A percentile compares a stretch with the other conserved stretches of the same genome.
These are phyloP conservation scores for Bembecia ichneumoniformis DNA, from an alignment of 2,888 invertebrate genomes.

Conservation along the genomic window DNA sequence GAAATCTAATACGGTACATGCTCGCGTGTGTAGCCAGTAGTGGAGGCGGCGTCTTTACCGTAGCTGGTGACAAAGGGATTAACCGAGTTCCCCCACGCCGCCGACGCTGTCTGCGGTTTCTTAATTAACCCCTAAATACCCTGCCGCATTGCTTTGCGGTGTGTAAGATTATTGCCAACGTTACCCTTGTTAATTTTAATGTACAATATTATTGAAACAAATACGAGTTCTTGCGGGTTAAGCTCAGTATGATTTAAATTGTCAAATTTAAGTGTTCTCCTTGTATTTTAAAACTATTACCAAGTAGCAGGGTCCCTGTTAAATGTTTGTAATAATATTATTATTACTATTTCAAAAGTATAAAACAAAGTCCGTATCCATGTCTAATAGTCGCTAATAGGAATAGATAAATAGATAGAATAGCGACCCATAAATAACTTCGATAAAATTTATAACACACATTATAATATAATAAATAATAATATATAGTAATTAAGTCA, in stretches of 20 bases:
- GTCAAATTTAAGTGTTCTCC: not conserved
- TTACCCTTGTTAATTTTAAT: slow-evolving; percentile 63
- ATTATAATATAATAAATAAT: no score
- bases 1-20: slow-evolving; percentile 16
- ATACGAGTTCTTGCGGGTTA: not conserved
- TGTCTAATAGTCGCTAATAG: no score
- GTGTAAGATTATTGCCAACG: slow-evolving; percentile 60
- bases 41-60: slow-evolving; percentile 40
- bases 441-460: no score
- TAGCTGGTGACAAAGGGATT: slow-evolving; percentile 63
- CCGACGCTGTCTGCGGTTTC: slow-evolving; percentile 57
- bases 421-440: no score
- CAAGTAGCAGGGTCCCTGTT: no score
- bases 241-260: not conserved
- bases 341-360: no score
- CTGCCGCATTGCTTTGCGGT: slow-evolving; percentile 39
- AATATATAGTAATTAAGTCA: no score
- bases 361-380: no score
- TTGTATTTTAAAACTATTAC: no score
- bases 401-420: no score
- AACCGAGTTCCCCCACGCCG: slow-evolving; percentile 32
- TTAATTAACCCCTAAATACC: slow-evolving; percentile 70
- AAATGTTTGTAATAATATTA: no score
- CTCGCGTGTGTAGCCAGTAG: slow-evolving; percentile 23
- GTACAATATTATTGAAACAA: slow-evolving; percentile 41